Evolutionary conservation across 2,113 vertebrate species (phyloP).

Genomic region (Colaptes auratus): DNA sequence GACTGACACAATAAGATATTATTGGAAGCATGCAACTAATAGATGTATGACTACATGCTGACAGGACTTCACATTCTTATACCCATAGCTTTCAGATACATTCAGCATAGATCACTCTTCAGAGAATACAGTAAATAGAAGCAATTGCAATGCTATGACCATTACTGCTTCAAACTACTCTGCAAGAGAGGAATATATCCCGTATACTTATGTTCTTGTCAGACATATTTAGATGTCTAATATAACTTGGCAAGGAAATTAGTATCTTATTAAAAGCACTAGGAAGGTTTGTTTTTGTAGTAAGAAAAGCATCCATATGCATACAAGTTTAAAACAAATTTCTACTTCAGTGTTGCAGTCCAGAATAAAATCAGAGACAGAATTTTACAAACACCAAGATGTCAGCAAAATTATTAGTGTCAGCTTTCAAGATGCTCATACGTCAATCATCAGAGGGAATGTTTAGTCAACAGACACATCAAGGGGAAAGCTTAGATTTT

Average conservation of each 20-base stretch:
- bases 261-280: neutral
- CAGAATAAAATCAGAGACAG: neutral
- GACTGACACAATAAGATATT: constrained; percentile 64
- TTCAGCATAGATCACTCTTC: constrained; percentile 61
- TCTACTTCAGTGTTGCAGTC: neutral
- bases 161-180: neutral
- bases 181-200: neutral
- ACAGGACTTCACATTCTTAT: constrained; percentile 35
- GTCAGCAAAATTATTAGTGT: neutral
- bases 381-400: neutral
- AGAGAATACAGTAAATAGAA: constrained; percentile 10
- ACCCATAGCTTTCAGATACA: constrained; percentile 55
- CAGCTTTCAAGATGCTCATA: neutral
- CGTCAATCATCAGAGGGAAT: neutral
- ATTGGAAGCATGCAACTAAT: constrained; percentile 29
- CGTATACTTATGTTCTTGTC: neutral
- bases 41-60: constrained; percentile 41
- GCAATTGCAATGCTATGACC: neutral
- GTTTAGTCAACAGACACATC: neutral
- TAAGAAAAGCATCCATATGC: neutral
- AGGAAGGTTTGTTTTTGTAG: neutral
- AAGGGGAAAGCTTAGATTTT: neutral
- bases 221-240: neutral
- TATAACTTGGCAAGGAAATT: neutral
- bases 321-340: neutral